Percentiles rank a stretch among this genome's conserved stretches.
These are phyloP conservation scores for Microctenopoma stevenorrisi DNA, from an alignment of 2,797 vertebrate genomes.

Conservation along the genomic window DNA sequence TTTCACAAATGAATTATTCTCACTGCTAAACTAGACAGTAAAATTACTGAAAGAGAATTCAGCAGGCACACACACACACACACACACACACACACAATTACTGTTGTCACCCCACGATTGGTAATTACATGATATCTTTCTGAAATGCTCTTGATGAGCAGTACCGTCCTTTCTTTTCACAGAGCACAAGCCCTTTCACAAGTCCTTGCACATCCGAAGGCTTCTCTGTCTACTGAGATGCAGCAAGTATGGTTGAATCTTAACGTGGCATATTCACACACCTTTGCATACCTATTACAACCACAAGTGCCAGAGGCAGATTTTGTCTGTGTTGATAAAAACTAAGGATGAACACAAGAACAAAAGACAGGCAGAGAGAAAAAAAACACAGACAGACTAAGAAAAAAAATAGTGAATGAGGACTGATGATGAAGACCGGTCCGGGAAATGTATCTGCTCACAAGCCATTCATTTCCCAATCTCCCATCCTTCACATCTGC, in stretches of 20 bases:
- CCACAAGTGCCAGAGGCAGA: constrained; percentile 5
- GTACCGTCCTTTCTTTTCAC: constrained; percentile 4
- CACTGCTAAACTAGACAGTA: not conserved
- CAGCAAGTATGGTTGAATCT: constrained; percentile 6
- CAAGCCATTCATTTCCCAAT: constrained; percentile 74
- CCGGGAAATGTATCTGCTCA: constrained; percentile 62
- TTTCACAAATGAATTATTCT: not conserved
- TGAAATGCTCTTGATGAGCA: not conserved
- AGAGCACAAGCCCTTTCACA: not conserved
- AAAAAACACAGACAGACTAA: constrained; percentile 41
- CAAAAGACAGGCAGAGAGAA: constrained; percentile 17
- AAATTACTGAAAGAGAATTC: not conserved
- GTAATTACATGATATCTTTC: too few species aligned
- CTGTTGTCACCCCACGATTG: too few species aligned
- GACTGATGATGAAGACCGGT: constrained; percentile 58
- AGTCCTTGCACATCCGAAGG: constrained; percentile 13
- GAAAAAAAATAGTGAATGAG: constrained; percentile 66
- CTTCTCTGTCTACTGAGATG: constrained; percentile 5
- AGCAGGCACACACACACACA: not conserved
- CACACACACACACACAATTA: too few species aligned
- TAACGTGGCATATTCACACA: constrained; percentile 3
- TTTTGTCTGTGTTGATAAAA: constrained; percentile 22
- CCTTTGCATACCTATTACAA: constrained; percentile 31
- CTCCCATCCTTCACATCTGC: constrained; percentile 66
- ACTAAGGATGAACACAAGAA: constrained; percentile 31